Conservation (phyloP, 1,140 invertebrate species). For the Planococcus citri region DNA sequence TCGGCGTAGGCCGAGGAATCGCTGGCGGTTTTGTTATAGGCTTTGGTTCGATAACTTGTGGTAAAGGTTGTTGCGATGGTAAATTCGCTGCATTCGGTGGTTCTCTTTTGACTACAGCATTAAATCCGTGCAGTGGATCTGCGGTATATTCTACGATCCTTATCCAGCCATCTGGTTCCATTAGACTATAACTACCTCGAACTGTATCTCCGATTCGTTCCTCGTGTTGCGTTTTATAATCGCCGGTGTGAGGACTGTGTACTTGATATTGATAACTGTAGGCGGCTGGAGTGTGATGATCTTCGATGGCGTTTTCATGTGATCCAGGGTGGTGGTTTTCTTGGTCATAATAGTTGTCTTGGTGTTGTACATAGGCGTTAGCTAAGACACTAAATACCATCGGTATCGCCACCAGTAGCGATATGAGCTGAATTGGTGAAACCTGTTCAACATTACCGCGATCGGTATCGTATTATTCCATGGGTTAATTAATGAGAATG, state of each 20-base stretch:
- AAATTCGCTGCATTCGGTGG: neutral
- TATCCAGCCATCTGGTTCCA: slow-evolving; percentile 43
- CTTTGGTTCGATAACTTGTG: neutral
- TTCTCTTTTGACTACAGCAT: slow-evolving; percentile 25
- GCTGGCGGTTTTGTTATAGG: neutral
- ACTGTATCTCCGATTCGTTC: slow-evolving; percentile 30
- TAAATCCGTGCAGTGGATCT: slow-evolving; percentile 40
- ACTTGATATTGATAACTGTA: slow-evolving; percentile 31
- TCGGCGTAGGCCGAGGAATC: neutral
- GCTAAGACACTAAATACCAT: neutral
- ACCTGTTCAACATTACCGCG: neutral
- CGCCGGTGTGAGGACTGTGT: slow-evolving; percentile 28
- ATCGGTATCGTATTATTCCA: too few species aligned
- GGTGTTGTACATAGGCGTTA: neutral
- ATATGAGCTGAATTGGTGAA: neutral
- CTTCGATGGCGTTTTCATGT: neutral
- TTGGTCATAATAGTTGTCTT: neutral
- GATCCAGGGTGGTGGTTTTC: neutral
- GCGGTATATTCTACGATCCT: slow-evolving; percentile 39
- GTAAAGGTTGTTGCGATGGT: neutral
- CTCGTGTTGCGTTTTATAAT: slow-evolving; percentile 28
- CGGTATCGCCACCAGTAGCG: neutral
- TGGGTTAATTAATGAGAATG: too few species aligned
- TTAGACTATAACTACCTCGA: slow-evolving; percentile 29
- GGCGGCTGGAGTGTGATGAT: slow-evolving; percentile 28